Percentiles rank a stretch among this genome's conserved stretches.
These are phyloP conservation scores for Drosophila meridionalis DNA, from an alignment of 2,888 invertebrate species.

Conservation along the genomic window DNA sequence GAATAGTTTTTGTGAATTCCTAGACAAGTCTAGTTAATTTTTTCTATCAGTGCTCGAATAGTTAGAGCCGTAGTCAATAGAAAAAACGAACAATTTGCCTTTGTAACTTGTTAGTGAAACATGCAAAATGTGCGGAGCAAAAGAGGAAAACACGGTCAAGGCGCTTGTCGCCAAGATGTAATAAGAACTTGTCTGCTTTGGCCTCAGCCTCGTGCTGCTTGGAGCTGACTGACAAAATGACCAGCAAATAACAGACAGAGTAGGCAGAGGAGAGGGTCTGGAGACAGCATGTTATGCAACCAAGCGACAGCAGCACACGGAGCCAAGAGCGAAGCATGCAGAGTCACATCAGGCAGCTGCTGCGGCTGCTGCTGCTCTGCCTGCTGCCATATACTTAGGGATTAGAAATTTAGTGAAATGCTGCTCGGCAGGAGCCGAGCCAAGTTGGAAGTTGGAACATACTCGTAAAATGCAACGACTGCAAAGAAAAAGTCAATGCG, in stretches of 20 bases:
- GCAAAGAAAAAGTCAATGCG: constrained; percentile 77
- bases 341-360: constrained; percentile 64
- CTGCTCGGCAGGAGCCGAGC: constrained; percentile 54
- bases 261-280: constrained; percentile 14
- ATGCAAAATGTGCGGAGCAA: constrained; percentile 61
- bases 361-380: constrained; percentile 70
- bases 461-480: constrained; percentile 78
- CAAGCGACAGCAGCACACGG: constrained; percentile 17
- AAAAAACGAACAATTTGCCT: constrained; percentile 47
- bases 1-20: background rate
- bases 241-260: constrained; percentile 57
- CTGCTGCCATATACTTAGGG: constrained; percentile 80
- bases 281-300: constrained; percentile 63
- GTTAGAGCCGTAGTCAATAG: constrained; percentile 31
- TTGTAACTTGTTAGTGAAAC: constrained; percentile 59
- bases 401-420: constrained; percentile 81
- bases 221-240: constrained; percentile 63
- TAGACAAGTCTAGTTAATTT: constrained; percentile 21
- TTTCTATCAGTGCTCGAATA: background rate
- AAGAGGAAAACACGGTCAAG: constrained; percentile 44
- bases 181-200: constrained; percentile 61
- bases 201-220: constrained; percentile 14
- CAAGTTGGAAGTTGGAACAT: constrained; percentile 67
- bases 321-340: constrained; percentile 16
- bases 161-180: constrained; percentile 76